Conservation (phyloP, 2,113 vertebrate genomes). For the Elephas maximus region DNA sequence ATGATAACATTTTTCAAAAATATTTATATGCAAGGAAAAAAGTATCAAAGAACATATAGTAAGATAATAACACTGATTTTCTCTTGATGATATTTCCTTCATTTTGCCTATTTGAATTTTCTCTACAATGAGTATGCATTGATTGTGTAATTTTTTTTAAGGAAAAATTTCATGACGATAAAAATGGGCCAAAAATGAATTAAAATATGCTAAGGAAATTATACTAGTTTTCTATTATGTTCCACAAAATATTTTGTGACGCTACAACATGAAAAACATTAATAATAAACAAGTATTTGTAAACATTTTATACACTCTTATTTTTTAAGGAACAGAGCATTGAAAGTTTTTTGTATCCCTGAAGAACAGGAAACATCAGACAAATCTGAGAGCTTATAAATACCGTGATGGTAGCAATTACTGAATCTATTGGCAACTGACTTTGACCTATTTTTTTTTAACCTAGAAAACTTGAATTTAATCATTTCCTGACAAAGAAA, state of each 20-base stretch:
- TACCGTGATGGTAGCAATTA: not conserved
- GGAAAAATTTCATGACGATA: not conserved
- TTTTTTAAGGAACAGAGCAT: not conserved
- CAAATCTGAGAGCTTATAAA: not conserved
- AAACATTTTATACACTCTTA: not conserved
- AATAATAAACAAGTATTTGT: slow-evolving; percentile 1
- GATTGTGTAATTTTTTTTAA: not conserved
- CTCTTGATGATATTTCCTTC: not conserved
- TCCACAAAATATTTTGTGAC: not conserved
- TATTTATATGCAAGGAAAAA: not conserved
- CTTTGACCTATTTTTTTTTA: slow-evolving; percentile 42
- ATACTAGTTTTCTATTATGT: slow-evolving; percentile 11
- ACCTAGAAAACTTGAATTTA: slow-evolving; percentile 60
- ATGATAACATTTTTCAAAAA: not conserved
- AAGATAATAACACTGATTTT: not conserved
- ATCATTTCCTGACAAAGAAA: slow-evolving; percentile 64
- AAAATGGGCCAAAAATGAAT: not conserved
- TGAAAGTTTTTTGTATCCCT: not conserved
- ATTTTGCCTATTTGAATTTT: not conserved
- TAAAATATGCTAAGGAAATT: slow-evolving; percentile 35
- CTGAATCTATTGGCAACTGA: not conserved
- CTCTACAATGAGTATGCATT: not conserved
- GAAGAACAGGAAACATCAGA: not conserved
- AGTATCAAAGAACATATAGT: not conserved
- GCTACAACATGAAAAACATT: slow-evolving; percentile 9